A percentile compares a stretch with the other conserved stretches of the same genome.
phyloP scores from a whole-genome alignment of 2,888 invertebrate genomes.

The Clitarchus hookeri region DNA sequence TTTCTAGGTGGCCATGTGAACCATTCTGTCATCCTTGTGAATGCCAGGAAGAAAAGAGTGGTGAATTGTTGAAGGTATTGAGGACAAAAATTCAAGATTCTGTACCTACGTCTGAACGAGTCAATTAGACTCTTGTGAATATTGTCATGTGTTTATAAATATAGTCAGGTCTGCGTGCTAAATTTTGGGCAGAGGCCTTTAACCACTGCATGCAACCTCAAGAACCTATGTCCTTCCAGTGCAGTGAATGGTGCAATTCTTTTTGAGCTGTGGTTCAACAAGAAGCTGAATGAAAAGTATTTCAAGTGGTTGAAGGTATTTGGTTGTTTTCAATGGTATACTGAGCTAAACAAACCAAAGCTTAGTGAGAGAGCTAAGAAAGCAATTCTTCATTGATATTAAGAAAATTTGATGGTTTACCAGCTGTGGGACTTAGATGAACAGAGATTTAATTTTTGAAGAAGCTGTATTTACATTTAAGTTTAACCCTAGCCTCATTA shows the following conservation, averaged over 20 bases:
- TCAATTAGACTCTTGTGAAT: slow-evolving; percentile 30
- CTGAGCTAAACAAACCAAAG: not conserved
- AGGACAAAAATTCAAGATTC: too few relatives aligned
- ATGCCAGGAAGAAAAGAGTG: too few relatives aligned
- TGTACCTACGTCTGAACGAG: not conserved
- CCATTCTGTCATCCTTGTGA: too few relatives aligned
- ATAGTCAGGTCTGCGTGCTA: slow-evolving; percentile 25
- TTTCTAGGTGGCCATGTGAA: too few relatives aligned
- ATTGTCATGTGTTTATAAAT: not conserved
- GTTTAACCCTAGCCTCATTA: too few relatives aligned
- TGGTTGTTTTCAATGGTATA: not conserved
- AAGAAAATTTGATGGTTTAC: too few relatives aligned
- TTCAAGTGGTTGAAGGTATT: not conserved
- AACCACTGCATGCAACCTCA: slow-evolving; percentile 31
- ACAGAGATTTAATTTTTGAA: too few relatives aligned
- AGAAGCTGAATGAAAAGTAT: slow-evolving; percentile 16
- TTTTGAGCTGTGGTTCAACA: slow-evolving; percentile 27
- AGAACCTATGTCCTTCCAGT: slow-evolving; percentile 29
- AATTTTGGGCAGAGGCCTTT: slow-evolving; percentile 33
- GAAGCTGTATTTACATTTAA: too few relatives aligned
- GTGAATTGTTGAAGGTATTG: too few relatives aligned
- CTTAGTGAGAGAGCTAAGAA: not conserved
- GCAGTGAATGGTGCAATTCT: slow-evolving; percentile 20
- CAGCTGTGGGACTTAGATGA: too few relatives aligned
- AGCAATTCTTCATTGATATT: too few relatives aligned